Conservation (phyloP, 2,888 invertebrate genomes). For the Steinernema hermaphroditum region DNA sequence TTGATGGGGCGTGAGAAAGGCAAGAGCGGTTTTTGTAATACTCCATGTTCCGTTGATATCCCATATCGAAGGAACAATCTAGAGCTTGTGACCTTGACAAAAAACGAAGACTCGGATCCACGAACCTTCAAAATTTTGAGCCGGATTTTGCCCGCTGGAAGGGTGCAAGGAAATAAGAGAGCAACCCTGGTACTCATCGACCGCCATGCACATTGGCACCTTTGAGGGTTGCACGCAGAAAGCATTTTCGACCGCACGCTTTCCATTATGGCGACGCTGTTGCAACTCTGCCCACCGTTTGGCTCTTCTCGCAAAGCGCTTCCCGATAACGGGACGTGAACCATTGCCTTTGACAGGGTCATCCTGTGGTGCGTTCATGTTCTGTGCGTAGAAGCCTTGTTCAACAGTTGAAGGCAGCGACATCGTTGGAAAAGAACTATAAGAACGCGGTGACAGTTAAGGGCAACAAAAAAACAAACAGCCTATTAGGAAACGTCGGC, state of each 20-base stretch:
- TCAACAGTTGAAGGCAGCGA: constrained; percentile 2
- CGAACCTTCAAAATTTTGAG: background rate
- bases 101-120: background rate
- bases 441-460: background rate
- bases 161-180: background rate
- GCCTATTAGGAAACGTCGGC: background rate
- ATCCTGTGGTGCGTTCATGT: constrained; percentile 13
- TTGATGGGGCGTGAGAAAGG: background rate
- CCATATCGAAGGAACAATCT: constrained; percentile 14
- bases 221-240: background rate
- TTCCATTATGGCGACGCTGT: constrained; percentile 40
- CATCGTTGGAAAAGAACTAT: background rate
- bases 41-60: background rate
- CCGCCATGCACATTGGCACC: background rate
- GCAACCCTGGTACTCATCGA: background rate
- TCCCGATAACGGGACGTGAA: constrained; percentile 73
- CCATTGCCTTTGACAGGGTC: background rate
- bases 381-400: background rate
- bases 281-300: constrained; percentile 55
- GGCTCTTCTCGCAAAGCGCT: constrained; percentile 64
- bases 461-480: background rate
- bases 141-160: background rate
- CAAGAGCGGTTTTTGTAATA: background rate
- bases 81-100: background rate
- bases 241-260: background rate